phyloP scores from a whole-genome alignment of 2,113 vertebrate species.

The Ochotona curzoniae region DNA sequence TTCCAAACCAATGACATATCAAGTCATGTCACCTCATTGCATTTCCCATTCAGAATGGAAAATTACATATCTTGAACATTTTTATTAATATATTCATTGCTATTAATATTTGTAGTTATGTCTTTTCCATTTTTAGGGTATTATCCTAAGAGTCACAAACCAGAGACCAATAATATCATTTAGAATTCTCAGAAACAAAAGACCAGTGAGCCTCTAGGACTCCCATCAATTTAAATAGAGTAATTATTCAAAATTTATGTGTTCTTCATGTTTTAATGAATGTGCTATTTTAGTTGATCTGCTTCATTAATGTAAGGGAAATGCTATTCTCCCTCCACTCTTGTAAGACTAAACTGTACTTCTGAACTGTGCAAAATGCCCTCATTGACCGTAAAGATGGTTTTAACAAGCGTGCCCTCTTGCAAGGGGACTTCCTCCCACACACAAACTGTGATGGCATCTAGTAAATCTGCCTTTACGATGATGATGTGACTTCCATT shows the following conservation, averaged over 20 bases:
- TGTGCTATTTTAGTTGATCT: not conserved
- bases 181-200: not conserved
- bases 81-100: not conserved
- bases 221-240: not conserved
- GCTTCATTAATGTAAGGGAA: conserved; percentile 12
- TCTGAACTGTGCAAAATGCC: not conserved
- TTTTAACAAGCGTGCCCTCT: conserved; percentile 60
- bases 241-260: conserved; percentile 15
- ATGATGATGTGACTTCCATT: conserved; percentile 63
- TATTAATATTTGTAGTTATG: not conserved
- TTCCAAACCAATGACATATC: not conserved
- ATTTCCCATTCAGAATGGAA: not conserved
- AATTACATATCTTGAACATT: not conserved
- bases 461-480: conserved; percentile 68
- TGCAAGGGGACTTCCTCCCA: not conserved
- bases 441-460: conserved; percentile 7
- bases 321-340: not conserved
- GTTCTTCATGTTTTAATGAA: conserved; percentile 21
- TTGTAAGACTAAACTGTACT: conserved; percentile 18
- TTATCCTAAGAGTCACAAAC: not conserved
- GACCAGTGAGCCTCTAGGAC: not conserved
- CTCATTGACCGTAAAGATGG: not conserved
- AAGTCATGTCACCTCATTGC: not conserved
- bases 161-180: not conserved
- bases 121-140: not conserved